Evolutionary conservation across 1,140 invertebrate genomes (phyloP).

Genomic region (Camponotus pennsylvanicus): DNA sequence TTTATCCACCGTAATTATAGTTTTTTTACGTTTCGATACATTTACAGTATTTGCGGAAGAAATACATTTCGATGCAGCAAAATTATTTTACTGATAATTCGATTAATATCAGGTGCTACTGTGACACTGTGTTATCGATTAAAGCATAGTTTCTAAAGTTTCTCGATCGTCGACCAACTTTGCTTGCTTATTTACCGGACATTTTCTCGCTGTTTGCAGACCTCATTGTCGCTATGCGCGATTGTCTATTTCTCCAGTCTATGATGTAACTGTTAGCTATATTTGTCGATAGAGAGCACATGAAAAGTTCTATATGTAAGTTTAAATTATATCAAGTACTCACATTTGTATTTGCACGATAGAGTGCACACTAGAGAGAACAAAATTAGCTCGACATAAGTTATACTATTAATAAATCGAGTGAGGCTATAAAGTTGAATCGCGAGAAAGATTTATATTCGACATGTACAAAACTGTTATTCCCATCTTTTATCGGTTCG

Average conservation of each 20-base stretch:
- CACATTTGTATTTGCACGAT: too few species aligned
- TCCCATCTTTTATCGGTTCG: background rate
- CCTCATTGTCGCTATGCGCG: background rate
- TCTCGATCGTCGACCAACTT: constrained; percentile 25
- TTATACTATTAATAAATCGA: constrained; percentile 9
- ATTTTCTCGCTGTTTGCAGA: background rate
- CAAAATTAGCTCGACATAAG: constrained; percentile 12
- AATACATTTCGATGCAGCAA: background rate
- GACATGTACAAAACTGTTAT: background rate
- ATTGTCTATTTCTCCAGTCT: constrained; percentile 11
- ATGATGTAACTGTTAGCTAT: background rate
- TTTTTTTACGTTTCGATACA: background rate
- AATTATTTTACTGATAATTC: constrained; percentile 21
- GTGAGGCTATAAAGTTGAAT: background rate
- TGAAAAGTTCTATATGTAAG: background rate
- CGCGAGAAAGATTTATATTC: background rate
- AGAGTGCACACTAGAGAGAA: background rate
- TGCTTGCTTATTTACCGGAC: constrained; percentile 18
- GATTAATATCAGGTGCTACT: background rate
- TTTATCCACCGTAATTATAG: too few species aligned
- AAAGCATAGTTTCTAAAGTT: constrained; percentile 12
- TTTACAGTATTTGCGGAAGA: background rate
- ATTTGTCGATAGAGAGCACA: background rate
- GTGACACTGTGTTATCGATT: constrained; percentile 30
- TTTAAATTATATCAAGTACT: background rate